phyloP scores from a whole-genome alignment of 2,113 vertebrate genomes.

The Nerophis ophidion region DNA sequence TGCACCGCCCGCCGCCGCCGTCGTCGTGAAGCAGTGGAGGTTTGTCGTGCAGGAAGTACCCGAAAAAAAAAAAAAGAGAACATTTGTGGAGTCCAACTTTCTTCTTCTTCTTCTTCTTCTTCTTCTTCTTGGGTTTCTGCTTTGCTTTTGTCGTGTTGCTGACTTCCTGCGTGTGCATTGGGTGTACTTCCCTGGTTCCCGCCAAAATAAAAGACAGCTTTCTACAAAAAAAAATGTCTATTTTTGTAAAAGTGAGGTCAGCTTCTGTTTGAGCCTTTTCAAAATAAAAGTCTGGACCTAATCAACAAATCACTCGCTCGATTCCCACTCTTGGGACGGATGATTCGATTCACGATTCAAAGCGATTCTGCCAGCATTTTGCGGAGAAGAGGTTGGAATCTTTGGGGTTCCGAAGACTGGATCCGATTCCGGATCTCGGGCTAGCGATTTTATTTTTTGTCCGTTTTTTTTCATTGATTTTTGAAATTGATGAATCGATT shows the following conservation, averaged over 20 bases:
- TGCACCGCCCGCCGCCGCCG: slow-evolving; percentile 74
- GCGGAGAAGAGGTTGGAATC: too few species aligned
- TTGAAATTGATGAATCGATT: too few species aligned
- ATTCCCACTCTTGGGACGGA: too few species aligned
- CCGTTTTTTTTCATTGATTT: too few species aligned
- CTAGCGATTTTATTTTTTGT: too few species aligned
- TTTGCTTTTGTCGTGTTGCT: slow-evolving; percentile 98
- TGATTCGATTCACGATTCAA: too few species aligned
- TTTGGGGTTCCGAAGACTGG: too few species aligned
- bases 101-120: slow-evolving; percentile 90
- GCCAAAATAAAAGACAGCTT: slow-evolving; percentile 66
- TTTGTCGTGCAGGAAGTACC: slow-evolving; percentile 94
- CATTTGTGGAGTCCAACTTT: slow-evolving; percentile 81
- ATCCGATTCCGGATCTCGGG: too few species aligned
- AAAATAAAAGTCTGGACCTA: too few species aligned
- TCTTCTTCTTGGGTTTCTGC: slow-evolving; percentile 66
- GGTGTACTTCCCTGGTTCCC: slow-evolving; percentile 98
- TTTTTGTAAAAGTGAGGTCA: slow-evolving; percentile 75
- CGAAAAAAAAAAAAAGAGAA: slow-evolving; percentile 62
- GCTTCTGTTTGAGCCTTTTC: slow-evolving; percentile 30
- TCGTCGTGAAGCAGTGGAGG: slow-evolving; percentile 99
- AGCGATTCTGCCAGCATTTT: too few species aligned
- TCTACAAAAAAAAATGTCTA: slow-evolving; percentile 79
- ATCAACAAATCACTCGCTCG: not conserved
- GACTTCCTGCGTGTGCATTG: slow-evolving; percentile 88